phyloP scores from a whole-genome alignment of 2,797 vertebrate species.

The Synanceia verrucosa region DNA sequence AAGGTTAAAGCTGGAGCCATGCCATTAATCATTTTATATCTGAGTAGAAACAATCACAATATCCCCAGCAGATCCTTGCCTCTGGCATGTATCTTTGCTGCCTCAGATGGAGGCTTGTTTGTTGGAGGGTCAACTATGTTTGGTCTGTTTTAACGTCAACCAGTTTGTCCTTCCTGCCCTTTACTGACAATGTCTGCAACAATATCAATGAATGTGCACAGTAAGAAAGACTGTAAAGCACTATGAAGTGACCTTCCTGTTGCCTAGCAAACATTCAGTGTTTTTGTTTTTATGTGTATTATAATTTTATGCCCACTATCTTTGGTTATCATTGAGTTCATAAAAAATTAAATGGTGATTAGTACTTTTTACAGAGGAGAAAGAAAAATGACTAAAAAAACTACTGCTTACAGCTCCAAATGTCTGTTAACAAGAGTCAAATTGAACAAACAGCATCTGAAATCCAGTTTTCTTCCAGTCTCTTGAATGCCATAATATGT shows the following conservation, averaged over 20 bases:
- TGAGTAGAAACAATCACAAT: background rate
- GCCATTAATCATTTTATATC: background rate
- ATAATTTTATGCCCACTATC: background rate
- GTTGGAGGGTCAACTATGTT: background rate
- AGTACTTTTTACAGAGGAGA: background rate
- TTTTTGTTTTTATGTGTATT: too few relatives aligned
- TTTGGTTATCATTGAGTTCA: background rate
- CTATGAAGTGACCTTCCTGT: too few relatives aligned
- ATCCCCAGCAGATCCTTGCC: background rate
- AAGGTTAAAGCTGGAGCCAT: background rate
- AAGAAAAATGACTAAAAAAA: background rate
- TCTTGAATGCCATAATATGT: background rate
- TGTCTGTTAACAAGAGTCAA: background rate
- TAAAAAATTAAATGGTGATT: background rate
- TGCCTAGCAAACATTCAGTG: too few relatives aligned
- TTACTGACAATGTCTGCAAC: background rate
- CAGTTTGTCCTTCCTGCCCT: background rate
- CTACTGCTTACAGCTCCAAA: background rate
- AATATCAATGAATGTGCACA: background rate
- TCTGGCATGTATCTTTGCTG: background rate
- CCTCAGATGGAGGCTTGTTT: background rate
- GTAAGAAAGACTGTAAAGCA: background rate
- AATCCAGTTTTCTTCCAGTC: background rate
- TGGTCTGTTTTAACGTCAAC: background rate
- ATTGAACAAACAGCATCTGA: background rate